These are phyloP conservation scores for Euzetes globulus DNA, from an alignment of 2,888 invertebrate species.

Conservation along the genomic window DNA sequence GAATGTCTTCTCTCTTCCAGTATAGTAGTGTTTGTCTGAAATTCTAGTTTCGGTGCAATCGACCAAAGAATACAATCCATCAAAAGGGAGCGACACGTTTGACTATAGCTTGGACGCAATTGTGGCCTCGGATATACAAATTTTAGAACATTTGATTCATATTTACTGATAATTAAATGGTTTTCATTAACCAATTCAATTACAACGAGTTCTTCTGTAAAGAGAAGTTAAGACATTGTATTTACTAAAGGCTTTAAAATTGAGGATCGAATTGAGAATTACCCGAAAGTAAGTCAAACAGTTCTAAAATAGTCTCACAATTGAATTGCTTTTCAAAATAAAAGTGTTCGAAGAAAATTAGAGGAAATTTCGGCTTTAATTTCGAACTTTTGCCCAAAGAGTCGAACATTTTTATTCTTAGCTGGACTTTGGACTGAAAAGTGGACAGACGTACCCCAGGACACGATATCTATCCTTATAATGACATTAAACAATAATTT, in stretches of 20 bases:
- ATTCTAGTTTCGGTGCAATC: constrained; percentile 14
- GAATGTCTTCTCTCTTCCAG: background rate
- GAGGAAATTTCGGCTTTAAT: constrained; percentile 6
- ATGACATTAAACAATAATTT: background rate
- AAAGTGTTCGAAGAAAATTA: constrained; percentile 1
- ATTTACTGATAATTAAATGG: background rate
- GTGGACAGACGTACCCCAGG: background rate
- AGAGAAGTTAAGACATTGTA: no score
- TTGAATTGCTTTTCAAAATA: background rate
- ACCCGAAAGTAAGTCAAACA: background rate
- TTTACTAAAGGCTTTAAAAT: no score
- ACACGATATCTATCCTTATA: background rate
- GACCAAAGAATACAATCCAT: background rate
- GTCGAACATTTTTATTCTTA: constrained; percentile 3
- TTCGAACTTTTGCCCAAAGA: background rate
- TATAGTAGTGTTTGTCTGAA: background rate
- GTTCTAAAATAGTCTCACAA: background rate
- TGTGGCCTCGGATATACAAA: background rate
- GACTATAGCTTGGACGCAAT: background rate
- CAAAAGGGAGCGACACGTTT: constrained; percentile 2
- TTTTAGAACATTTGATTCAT: background rate
- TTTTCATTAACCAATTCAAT: constrained; percentile 2
- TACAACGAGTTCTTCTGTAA: background rate
- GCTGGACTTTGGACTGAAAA: background rate
- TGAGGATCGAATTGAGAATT: background rate